A percentile compares a stretch with the other conserved stretches of the same genome.
These are phyloP conservation scores for Autographa pulchrina DNA, from an alignment of 2,888 invertebrate species.

Conservation along the genomic window DNA sequence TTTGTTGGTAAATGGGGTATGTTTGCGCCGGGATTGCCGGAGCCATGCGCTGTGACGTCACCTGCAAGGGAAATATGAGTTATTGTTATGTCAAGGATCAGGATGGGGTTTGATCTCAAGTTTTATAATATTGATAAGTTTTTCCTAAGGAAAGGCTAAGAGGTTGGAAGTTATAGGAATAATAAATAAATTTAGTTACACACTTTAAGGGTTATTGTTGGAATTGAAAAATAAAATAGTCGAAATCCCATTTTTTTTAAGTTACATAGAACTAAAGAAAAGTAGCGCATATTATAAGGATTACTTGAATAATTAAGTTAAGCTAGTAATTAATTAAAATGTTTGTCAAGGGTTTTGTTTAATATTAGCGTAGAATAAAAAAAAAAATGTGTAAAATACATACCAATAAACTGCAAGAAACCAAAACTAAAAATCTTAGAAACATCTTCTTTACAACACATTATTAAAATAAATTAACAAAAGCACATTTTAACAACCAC, in stretches of 20 bases:
- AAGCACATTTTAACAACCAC: slow-evolving; percentile 32
- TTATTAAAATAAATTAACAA: slow-evolving; percentile 58
- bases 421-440: slow-evolving; percentile 42
- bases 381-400: slow-evolving; percentile 32
- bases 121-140: too few relatives aligned
- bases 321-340: too few relatives aligned
- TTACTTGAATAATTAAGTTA: too few relatives aligned
- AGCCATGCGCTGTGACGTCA: slow-evolving; percentile 65
- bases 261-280: too few relatives aligned
- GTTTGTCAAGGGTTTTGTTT: too few relatives aligned
- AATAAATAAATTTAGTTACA: background rate
- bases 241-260: too few relatives aligned
- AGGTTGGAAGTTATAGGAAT: slow-evolving; percentile 4
- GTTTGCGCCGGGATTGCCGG: slow-evolving; percentile 57
- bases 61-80: slow-evolving; percentile 66
- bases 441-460: slow-evolving; percentile 53
- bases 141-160: too few relatives aligned
- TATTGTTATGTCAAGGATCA: slow-evolving; percentile 20
- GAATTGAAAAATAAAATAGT: too few relatives aligned
- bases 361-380: too few relatives aligned
- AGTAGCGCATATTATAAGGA: too few relatives aligned
- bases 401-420: slow-evolving; percentile 43
- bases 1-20: slow-evolving; percentile 56
- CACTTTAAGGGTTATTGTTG: too few relatives aligned
- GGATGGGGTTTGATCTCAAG: background rate